These are phyloP conservation scores for Ondatra zibethicus DNA, from an alignment of 2,113 vertebrate genomes.

Conservation along the genomic window DNA sequence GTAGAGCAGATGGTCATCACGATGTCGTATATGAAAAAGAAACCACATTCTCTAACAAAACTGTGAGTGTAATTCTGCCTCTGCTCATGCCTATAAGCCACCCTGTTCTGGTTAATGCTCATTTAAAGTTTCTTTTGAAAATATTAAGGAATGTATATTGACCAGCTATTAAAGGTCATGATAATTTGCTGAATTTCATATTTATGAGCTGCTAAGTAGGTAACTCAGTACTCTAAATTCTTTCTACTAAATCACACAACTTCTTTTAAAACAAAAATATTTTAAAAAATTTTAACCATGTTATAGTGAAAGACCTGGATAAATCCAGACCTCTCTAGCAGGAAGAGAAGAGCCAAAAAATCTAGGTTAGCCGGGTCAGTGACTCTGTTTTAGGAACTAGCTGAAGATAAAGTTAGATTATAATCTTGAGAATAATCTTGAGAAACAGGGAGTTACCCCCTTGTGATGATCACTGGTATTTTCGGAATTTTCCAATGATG, in stretches of 20 bases:
- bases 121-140: constrained; percentile 17
- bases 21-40: neutral
- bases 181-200: neutral
- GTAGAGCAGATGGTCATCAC: neutral
- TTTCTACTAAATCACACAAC: neutral
- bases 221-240: neutral
- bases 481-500: too few species aligned
- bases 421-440: too few species aligned
- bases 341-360: too few species aligned
- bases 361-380: too few species aligned
- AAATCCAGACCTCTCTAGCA: too few species aligned
- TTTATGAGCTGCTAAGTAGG: neutral
- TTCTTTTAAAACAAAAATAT: constrained; percentile 14
- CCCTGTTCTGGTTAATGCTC: neutral
- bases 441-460: too few species aligned
- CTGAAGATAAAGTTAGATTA: too few species aligned
- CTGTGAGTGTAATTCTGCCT: neutral
- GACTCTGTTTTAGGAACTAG: too few species aligned
- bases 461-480: too few species aligned
- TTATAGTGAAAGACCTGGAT: too few species aligned
- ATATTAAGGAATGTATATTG: neutral
- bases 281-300: constrained; percentile 2
- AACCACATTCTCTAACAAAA: constrained; percentile 34
- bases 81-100: neutral
- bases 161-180: neutral